phyloP scores from a whole-genome alignment of 1,140 invertebrate genomes.

The Gryllus bimaculatus region DNA sequence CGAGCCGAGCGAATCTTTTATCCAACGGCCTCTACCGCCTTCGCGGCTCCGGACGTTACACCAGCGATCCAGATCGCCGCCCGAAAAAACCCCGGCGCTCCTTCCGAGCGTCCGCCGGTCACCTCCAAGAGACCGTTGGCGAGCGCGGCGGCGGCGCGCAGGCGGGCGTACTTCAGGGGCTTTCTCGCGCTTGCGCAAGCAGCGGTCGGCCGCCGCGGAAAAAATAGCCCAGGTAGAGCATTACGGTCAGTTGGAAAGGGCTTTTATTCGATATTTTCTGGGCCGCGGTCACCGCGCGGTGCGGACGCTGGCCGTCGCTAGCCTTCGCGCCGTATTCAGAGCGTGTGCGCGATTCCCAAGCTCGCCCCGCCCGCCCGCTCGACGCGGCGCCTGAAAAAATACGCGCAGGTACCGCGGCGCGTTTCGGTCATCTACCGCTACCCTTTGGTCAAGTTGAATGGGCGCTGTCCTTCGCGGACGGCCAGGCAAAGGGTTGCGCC shows the following conservation, averaged over 20 bases:
- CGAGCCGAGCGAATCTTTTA: too few relatives aligned
- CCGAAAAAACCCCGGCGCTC: neutral
- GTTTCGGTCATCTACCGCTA: neutral
- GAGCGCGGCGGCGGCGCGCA: neutral
- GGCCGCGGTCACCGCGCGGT: neutral
- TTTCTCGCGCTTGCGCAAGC: neutral
- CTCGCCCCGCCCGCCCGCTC: too few relatives aligned
- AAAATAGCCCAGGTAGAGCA: neutral
- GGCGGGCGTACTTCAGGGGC: neutral
- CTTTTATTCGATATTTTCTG: neutral
- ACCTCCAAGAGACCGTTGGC: neutral
- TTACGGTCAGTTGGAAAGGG: neutral
- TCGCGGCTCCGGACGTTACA: neutral
- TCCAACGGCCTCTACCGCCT: neutral
- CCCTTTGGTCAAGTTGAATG: neutral
- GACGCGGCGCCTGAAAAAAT: neutral
- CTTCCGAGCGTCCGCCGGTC: neutral
- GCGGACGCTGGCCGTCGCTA: neutral
- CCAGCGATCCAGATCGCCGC: neutral
- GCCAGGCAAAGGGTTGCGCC: neutral
- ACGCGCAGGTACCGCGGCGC: neutral
- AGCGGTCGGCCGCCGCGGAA: neutral
- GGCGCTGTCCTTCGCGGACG: neutral
- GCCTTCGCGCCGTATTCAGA: neutral
- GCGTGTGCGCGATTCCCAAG: neutral